A percentile compares a stretch with the other conserved stretches of the same genome.
These are phyloP conservation scores for Gila orcuttii DNA, from an alignment of 2,113 vertebrate species.

Conservation along the genomic window DNA sequence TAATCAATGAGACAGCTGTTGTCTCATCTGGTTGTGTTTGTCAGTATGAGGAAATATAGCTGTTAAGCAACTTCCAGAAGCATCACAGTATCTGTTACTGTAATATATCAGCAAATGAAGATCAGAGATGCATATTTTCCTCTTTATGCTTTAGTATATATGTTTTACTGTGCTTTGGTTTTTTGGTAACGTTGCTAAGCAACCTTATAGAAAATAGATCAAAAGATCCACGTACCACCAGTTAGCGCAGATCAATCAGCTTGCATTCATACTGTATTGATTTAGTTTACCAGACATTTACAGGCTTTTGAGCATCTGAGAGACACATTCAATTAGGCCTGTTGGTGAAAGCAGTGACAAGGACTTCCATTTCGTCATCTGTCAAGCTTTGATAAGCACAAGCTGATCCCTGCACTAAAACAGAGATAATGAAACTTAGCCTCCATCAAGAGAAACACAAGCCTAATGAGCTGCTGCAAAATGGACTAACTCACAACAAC, in stretches of 20 bases:
- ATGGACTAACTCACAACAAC: constrained; percentile 44
- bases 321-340: constrained; percentile 45
- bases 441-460: constrained; percentile 39
- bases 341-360: constrained; percentile 26
- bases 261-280: background rate
- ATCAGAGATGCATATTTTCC: background rate
- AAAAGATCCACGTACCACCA: constrained; percentile 5
- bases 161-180: background rate
- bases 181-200: background rate
- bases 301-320: constrained; percentile 38
- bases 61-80: background rate
- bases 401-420: constrained; percentile 40
- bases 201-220: background rate
- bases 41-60: background rate
- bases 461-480: constrained; percentile 50
- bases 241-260: background rate
- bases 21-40: background rate
- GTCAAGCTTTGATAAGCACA: constrained; percentile 47
- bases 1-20: background rate
- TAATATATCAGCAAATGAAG: background rate
- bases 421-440: constrained; percentile 45
- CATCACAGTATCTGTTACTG: background rate
- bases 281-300: constrained; percentile 23
- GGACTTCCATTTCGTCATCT: constrained; percentile 46
- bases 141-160: background rate